A percentile compares a stretch with the other conserved stretches of the same genome.
phyloP scores from a whole-genome alignment of 2,113 vertebrate species.

The Glaucomys volans region DNA sequence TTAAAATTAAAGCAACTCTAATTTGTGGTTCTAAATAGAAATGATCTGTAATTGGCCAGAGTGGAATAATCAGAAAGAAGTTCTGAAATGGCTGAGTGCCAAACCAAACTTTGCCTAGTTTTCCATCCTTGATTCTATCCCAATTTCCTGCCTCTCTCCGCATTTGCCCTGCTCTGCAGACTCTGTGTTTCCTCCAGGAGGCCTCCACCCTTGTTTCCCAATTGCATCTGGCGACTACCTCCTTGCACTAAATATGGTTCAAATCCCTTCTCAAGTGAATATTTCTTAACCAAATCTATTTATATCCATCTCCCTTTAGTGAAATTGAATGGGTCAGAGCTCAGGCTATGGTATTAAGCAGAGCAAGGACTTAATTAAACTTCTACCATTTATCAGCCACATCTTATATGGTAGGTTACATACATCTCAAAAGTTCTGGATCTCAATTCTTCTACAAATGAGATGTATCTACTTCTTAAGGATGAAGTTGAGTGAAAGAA shows the following conservation, averaged over 20 bases:
- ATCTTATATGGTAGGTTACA: fast-evolving
- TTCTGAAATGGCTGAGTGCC: neutral
- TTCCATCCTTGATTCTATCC: neutral
- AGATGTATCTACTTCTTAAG: neutral
- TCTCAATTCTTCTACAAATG: neutral
- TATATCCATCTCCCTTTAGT: neutral
- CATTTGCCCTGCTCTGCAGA: neutral
- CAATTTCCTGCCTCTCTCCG: neutral
- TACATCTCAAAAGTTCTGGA: neutral
- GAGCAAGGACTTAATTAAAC: neutral
- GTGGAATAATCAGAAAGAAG: neutral
- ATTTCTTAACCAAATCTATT: neutral
- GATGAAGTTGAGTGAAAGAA: neutral
- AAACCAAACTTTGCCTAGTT: neutral
- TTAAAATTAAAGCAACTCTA: neutral
- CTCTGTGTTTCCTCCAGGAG: neutral
- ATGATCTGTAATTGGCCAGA: neutral
- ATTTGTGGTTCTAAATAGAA: neutral
- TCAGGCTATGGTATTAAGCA: neutral
- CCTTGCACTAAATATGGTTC: neutral
- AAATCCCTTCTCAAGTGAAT: neutral
- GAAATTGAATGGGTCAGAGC: fast-evolving
- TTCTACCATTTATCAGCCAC: neutral
- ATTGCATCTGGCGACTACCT: neutral
- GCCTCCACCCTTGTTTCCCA: neutral